Evolutionary conservation across 2,113 vertebrate species (phyloP), one percentile per base, ranked within the genome.

Genomic region (Pelodiscus sinensis): DNA sequence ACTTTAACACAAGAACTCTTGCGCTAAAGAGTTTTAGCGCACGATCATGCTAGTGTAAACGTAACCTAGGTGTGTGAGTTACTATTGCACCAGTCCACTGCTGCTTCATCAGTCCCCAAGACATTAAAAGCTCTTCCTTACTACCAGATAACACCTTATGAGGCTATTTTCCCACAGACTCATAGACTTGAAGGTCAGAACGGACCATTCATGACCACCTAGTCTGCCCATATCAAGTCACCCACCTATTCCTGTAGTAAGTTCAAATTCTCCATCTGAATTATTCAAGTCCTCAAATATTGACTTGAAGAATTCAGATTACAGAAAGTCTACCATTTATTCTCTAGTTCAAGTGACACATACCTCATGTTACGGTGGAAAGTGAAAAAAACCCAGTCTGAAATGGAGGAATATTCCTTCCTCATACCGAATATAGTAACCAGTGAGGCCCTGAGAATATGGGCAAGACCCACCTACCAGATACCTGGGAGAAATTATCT

Each of bases 81-180:
- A 52, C 92, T 93, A 1, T 90, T 90, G 87, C 92, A 96, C 29
- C 55, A 82, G 94, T 94, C 81, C 87, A 85, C 91, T 79, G 86
- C 35, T 94, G 92, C 86, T 84, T 93, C 96, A 96, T 96, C 95
- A 90, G 86, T 83, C 85, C 90, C 92, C 92, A 88, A 92, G 95
- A 96, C 92, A 90, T 94, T 95, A 92, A 91, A 94, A 96, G 84
- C 90, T 87, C 84, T 87, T 92, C 94, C 95, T 92, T 94, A 94
- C 89, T 91, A 21, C 56, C 18, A 90, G 94, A 92, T 96, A 94
- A 96, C 90, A 94, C 91, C 93, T 96, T 96, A 96, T 96, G 84
- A 86, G 79, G 85, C 89, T 95, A 92, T 95, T 93, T 89, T 88
- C 94, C 85, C 89, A 68, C 29, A 31, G 62, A 68, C 31, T 19